Percentiles rank a stretch among this genome's conserved stretches.
Conservation (phyloP, 1,140 invertebrate genomes). For the Drosophila gunungcola region DNA sequence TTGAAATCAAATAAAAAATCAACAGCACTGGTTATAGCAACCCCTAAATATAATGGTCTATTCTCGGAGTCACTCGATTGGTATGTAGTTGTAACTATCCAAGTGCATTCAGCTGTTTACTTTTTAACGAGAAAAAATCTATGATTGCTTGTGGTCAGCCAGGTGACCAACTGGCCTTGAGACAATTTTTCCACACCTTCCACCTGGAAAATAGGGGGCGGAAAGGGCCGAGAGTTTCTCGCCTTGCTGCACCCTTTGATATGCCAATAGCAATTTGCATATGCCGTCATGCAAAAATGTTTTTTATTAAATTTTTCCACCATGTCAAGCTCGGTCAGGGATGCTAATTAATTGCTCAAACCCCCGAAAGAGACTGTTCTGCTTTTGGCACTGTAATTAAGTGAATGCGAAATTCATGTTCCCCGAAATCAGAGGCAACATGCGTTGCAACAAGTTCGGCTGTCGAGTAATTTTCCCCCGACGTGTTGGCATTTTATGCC, state of each 20-base stretch:
- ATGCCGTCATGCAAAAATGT: slow-evolving; percentile 78
- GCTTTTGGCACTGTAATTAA: slow-evolving; percentile 65
- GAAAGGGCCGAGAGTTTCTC: slow-evolving; percentile 16
- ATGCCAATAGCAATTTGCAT: slow-evolving; percentile 72
- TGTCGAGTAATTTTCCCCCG: slow-evolving; percentile 68
- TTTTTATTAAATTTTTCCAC: slow-evolving; percentile 68
- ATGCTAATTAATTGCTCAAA: slow-evolving; percentile 66
- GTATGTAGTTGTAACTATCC: slow-evolving; percentile 20
- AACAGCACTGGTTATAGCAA: slow-evolving; percentile 12
- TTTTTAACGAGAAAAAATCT: slow-evolving; percentile 61
- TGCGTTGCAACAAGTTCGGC: slow-evolving; percentile 73
- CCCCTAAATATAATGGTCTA: neutral
- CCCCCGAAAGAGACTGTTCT: neutral
- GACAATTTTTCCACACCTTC: slow-evolving; percentile 33
- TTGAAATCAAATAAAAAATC: neutral
- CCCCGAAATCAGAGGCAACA: slow-evolving; percentile 67
- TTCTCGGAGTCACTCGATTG: neutral
- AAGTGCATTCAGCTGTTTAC: slow-evolving; percentile 68
- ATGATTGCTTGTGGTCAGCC: slow-evolving; percentile 29
- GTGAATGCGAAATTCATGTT: slow-evolving; percentile 80
- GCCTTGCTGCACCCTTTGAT: slow-evolving; percentile 73
- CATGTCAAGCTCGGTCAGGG: slow-evolving; percentile 6
- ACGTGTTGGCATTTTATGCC: slow-evolving; percentile 68
- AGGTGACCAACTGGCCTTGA: slow-evolving; percentile 75
- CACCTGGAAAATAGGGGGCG: slow-evolving; percentile 14